A percentile compares a stretch with the other conserved stretches of the same genome.
These are phyloP conservation scores for Panagrolaimus sp. DNA, from an alignment of 1,140 invertebrate genomes.

Conservation along the genomic window DNA sequence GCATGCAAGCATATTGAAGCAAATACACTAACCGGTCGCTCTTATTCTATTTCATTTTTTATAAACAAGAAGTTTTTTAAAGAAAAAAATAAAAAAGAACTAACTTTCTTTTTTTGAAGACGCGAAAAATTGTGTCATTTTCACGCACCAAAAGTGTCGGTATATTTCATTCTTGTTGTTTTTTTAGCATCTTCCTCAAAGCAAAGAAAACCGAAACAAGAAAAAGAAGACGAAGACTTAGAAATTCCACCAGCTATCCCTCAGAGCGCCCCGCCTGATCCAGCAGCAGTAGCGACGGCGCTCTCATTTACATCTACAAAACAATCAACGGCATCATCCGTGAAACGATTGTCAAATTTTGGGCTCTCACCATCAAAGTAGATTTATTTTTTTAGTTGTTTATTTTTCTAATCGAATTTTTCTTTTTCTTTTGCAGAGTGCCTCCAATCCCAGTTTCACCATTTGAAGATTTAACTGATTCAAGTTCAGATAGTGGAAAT, in stretches of 20 bases:
- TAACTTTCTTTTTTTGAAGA: too few species aligned
- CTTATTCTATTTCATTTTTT: too few species aligned
- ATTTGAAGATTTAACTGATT: background rate
- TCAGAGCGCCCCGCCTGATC: constrained; percentile 7
- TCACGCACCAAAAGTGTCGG: too few species aligned
- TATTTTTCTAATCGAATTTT: background rate
- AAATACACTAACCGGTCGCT: too few species aligned
- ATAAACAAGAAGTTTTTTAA: too few species aligned
- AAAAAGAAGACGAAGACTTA: too few species aligned
- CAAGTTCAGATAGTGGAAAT: background rate
- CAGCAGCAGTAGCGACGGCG: background rate
- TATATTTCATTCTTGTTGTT: too few species aligned
- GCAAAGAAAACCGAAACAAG: too few species aligned
- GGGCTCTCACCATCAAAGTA: background rate
- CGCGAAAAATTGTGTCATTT: too few species aligned
- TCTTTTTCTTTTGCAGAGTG: background rate
- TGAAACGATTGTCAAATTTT: constrained; percentile 4
- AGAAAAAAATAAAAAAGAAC: too few species aligned
- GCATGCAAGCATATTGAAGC: too few species aligned
- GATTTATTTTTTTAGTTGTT: background rate
- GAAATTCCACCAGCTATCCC: background rate
- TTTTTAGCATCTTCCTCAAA: too few species aligned
- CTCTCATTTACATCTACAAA: constrained; percentile 8
- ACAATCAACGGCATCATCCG: background rate
- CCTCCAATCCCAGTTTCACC: constrained; percentile 6